Conservation (phyloP, 2,888 invertebrate genomes). For the Nomada hirtipes region DNA sequence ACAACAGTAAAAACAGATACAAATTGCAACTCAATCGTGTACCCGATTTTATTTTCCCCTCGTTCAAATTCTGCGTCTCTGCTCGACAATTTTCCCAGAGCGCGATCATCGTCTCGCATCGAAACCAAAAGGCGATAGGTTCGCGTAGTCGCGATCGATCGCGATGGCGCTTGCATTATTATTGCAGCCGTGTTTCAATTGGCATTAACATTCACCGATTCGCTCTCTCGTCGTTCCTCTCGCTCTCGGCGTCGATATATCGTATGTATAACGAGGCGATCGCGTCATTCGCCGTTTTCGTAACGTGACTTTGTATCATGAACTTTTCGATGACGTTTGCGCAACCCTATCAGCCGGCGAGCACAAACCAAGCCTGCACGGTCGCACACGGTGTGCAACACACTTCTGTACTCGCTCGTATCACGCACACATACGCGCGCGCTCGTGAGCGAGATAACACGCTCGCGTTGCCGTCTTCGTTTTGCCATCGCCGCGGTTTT, state of each 20-base stretch:
- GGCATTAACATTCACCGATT: conserved; percentile 74
- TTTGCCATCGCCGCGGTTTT: conserved; percentile 8
- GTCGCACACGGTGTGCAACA: conserved; percentile 32
- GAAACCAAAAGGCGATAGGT: background rate
- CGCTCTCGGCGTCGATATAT: conserved; percentile 61
- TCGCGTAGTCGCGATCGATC: background rate
- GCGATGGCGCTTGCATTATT: conserved; percentile 54
- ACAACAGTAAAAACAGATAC: too few relatives aligned
- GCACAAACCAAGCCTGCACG: conserved; percentile 47
- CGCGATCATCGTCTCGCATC: background rate
- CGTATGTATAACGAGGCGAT: conserved; percentile 47
- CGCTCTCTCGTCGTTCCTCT: conserved; percentile 54
- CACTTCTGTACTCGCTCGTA: conserved; percentile 39
- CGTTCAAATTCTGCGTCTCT: too few relatives aligned
- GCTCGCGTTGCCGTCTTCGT: conserved; percentile 1
- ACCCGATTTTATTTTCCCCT: too few relatives aligned
- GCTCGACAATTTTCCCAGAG: too few relatives aligned
- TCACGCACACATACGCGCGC: conserved; percentile 5
- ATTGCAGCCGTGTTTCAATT: conserved; percentile 68
- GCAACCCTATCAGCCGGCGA: conserved; percentile 74
- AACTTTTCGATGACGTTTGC: conserved; percentile 83
- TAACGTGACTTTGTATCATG: conserved; percentile 84
- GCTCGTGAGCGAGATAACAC: conserved; percentile 46
- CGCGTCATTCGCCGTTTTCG: conserved; percentile 73
- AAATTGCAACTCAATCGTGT: too few relatives aligned